Conservation (phyloP, 2,113 vertebrate genomes). For the Corythornis madagascariensis region DNA sequence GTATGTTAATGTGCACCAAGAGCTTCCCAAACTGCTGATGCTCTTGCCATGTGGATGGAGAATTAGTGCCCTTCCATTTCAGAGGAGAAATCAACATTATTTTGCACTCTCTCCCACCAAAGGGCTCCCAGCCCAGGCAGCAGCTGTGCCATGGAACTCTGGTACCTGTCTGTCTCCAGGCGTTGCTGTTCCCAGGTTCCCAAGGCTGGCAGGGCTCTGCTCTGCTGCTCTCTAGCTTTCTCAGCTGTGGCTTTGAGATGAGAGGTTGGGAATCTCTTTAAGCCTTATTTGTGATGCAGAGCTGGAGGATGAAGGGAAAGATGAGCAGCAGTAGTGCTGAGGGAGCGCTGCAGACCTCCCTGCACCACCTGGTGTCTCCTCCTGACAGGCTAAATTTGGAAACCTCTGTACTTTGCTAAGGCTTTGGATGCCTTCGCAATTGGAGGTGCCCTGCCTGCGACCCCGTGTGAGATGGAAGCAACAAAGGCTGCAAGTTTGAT, state of each 20-base stretch:
- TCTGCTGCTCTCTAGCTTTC: background rate
- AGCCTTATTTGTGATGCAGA: background rate
- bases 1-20: background rate
- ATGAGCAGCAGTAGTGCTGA: background rate
- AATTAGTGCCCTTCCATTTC: background rate
- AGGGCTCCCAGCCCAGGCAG: background rate
- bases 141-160: background rate
- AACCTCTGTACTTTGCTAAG: background rate
- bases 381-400: background rate
- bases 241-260: background rate
- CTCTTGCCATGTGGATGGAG: conserved; percentile 1
- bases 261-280: background rate
- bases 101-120: background rate
- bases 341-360: background rate
- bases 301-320: background rate
- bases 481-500: background rate
- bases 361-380: background rate
- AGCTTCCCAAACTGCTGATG: background rate
- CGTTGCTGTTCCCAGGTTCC: background rate
- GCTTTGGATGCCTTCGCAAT: fast-evolving
- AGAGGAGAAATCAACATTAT: background rate
- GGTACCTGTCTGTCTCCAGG: background rate
- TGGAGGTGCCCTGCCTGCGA: background rate
- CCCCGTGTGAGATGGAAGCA: background rate
- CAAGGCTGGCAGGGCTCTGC: background rate